Evolutionary conservation across 2,888 invertebrate species (phyloP).

Genomic region (Sialis lutaria): DNA sequence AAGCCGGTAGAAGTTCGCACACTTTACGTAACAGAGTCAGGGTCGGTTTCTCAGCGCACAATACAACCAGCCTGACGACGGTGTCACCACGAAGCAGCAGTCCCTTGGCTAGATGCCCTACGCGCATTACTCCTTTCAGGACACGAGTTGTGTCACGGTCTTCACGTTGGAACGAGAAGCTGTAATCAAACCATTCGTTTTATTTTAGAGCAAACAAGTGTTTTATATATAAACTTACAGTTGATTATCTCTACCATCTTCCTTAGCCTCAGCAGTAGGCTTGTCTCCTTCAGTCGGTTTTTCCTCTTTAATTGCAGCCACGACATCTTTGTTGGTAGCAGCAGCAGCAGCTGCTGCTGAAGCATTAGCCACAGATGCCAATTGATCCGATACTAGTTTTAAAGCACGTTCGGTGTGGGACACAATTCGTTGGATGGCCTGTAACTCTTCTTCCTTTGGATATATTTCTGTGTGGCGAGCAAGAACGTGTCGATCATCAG

Average conservation of each 20-base stretch:
- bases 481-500: conserved; percentile 89
- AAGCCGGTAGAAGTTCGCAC: conserved; percentile 64
- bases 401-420: conserved; percentile 86
- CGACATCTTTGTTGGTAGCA: conserved; percentile 7
- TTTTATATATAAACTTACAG: conserved; percentile 31
- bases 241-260: conserved; percentile 69
- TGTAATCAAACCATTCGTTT: conserved; percentile 10
- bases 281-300: conserved; percentile 29
- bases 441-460: conserved; percentile 77
- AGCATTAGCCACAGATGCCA: conserved; percentile 38
- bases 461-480: conserved; percentile 87
- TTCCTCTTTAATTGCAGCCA: conserved; percentile 22
- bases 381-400: conserved; percentile 82
- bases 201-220: conserved; percentile 9
- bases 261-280: conserved; percentile 25
- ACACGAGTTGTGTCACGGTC: conserved; percentile 45
- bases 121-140: conserved; percentile 92
- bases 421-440: conserved; percentile 80
- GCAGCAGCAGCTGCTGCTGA: conserved; percentile 18
- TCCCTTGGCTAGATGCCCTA: conserved; percentile 80
- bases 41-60: conserved; percentile 91
- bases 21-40: conserved; percentile 72
- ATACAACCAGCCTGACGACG: conserved; percentile 79
- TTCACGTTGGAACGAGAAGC: conserved; percentile 50
- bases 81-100: conserved; percentile 79